phyloP scores from a whole-genome alignment of 2,888 invertebrate species.

The Apocheima hispidaria region DNA sequence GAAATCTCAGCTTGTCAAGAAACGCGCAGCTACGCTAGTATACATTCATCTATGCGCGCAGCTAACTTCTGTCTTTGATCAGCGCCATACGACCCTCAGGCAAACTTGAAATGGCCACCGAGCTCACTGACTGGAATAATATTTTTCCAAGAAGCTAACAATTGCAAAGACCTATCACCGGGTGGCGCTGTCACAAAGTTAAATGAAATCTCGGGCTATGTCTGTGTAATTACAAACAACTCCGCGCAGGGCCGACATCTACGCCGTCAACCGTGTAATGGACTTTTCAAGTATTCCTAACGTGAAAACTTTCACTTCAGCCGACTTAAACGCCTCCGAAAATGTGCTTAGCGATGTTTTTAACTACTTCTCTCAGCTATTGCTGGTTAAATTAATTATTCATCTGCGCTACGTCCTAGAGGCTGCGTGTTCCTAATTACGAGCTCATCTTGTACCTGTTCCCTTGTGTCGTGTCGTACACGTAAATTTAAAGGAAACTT shows the following conservation, averaged over 20 bases:
- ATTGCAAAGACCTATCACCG: constrained; percentile 66
- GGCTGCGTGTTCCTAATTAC: constrained; percentile 36
- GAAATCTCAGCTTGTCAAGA: no score
- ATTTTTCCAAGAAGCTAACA: constrained; percentile 67
- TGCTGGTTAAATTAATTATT: constrained; percentile 76
- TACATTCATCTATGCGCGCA: no score
- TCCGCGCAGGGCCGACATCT: constrained; percentile 69
- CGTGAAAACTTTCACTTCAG: constrained; percentile 80
- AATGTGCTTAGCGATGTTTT: constrained; percentile 83
- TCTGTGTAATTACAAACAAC: constrained; percentile 82
- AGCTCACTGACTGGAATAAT: constrained; percentile 47
- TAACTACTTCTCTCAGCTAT: constrained; percentile 77
- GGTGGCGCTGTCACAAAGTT: constrained; percentile 75
- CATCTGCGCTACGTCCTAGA: constrained; percentile 51
- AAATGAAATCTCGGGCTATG: constrained; percentile 80
- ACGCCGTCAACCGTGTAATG: constrained; percentile 81
- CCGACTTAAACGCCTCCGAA: constrained; percentile 76
- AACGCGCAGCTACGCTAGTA: no score
- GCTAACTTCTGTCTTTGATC: constrained; percentile 17
- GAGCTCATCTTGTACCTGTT: constrained; percentile 30
- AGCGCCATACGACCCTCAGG: constrained; percentile 8
- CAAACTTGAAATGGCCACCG: constrained; percentile 33
- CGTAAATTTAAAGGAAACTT: constrained; percentile 8
- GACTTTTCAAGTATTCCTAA: constrained; percentile 84
- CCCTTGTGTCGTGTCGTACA: constrained; percentile 9